Evolutionary conservation across 2,888 invertebrate species (phyloP), one percentile per base, ranked within the genome.

Genomic region (Cylloceria caligata): DNA sequence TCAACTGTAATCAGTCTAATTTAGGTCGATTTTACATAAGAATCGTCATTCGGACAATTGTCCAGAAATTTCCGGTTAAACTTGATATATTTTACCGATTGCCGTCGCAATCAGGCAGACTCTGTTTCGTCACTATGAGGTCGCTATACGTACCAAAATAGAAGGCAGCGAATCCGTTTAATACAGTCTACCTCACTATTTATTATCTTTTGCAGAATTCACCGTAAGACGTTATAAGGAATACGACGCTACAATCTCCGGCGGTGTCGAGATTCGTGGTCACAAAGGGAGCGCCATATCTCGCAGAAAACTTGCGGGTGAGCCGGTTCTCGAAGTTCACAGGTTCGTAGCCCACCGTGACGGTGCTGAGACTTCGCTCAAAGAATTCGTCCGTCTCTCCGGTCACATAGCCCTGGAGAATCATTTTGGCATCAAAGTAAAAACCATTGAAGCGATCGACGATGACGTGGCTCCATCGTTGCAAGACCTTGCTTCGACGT

Each of bases 181-280:
- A 34, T 27, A 34, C 7, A 24, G 9, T 11, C 49, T 45, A n/a
- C n/a, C 34, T 75, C 9, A 13, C 27, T 24, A 47, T 11, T 71
- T 36, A 47, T 80, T 55, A 34, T 62, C 62, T 62, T 67, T 89
- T 88, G 36, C 69, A 93, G 93, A 90, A 65, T 84, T 94, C 7
- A 89, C 93, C 0, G 92, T 93, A 0, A 86, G 88, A 42, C 88
- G 92, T 3, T 92, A 93, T 84, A 90, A 90, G 30, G 88, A 92
- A 0, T 89, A 93, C 19, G 93, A 93, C 16, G 83, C 92, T 0
- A 91, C 94, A 9, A 86, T 91, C 42, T 93, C 94, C 16, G 95
- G 95, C 11, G 95, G 95, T 6, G 93, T 95, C 0, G 94, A 95
- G 90, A 93, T 96, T 2, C 93, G 93, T 49, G 95, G 95, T n/a